Evolutionary conservation across 2,797 vertebrate genomes (phyloP), one percentile per base, ranked within the genome.

Genomic region (Macropodus opercularis): DNA sequence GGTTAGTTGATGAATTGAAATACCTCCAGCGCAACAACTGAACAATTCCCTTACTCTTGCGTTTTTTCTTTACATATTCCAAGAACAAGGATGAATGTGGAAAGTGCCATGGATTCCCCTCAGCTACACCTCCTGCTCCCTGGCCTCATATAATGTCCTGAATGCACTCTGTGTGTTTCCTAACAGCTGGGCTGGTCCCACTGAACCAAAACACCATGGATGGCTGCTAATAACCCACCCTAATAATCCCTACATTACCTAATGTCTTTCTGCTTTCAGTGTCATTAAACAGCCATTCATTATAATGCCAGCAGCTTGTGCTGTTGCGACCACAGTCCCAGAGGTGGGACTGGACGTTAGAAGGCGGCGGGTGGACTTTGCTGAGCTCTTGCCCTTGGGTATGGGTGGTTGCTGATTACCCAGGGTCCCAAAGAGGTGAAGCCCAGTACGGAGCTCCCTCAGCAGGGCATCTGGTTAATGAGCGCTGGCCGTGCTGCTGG

Each of bases 181-280:
- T 62, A 72, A 86, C 86, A 92, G 86, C 79, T 89, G 88, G 74
- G 53, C 82, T 55, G 63, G 75, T 73, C 76, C 78, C 80, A 72
- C 68, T 89, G 85, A 89, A 90, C 88, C 85, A 73, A 47, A 80
- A 53, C 79, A 71, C 51, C 80, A 85, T 72, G 89, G 83, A 87
- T 86, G 87, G 82, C 80, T 84, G 82, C 83, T 90, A 89, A 90
- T 89, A 90, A 88, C 82, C 84, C 82, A 85, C 72, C 88, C 85
- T 91, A 91, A 90, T 91, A 85, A 89, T 83, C 71, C 77, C 49
- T 54, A 76, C 75, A 79, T 88, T 85, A 70, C 80, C 79, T 86
- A 85, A 90, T 79, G 83, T 78, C 67, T 81, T 56, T 83, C 64
- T 84, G 62, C 49, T 18, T 60, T 78, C 47, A 24, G 26, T 77